phyloP scores from a whole-genome alignment of 2,113 vertebrate species.

The Stigmatopora argus region DNA sequence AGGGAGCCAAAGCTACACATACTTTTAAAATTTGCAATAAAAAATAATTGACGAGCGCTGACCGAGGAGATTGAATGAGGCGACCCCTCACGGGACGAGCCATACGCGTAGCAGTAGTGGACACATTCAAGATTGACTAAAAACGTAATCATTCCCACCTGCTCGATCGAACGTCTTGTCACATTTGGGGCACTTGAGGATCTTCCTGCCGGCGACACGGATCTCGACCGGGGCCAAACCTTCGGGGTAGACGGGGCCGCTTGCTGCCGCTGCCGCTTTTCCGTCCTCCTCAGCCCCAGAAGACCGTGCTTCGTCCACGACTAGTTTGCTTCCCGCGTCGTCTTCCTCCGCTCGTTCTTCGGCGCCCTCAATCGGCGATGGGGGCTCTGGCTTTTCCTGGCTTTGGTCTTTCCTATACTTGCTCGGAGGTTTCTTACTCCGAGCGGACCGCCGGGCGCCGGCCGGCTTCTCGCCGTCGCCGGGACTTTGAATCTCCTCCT shows the following conservation, averaged over 20 bases:
- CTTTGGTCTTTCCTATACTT: conserved; percentile 71
- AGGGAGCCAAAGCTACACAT: too few relatives aligned
- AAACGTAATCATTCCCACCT: conserved; percentile 71
- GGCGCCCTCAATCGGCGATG: conserved; percentile 2
- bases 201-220: conserved; percentile 83
- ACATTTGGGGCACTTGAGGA: conserved; percentile 89
- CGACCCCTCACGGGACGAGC: too few relatives aligned
- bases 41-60: too few relatives aligned
- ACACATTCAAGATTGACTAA: too few relatives aligned
- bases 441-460: conserved; percentile 69
- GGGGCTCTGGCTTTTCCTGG: conserved; percentile 7
- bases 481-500: conserved; percentile 67
- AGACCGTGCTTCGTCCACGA: conserved; percentile 40
- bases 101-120: too few relatives aligned
- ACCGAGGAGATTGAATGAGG: too few relatives aligned
- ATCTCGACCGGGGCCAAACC: conserved; percentile 83
- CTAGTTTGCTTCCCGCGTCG: conserved; percentile 1
- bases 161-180: conserved; percentile 93
- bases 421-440: conserved; percentile 76
- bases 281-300: conserved; percentile 55
- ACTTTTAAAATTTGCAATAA: too few relatives aligned
- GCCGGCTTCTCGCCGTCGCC: conserved; percentile 41
- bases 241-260: conserved; percentile 69
- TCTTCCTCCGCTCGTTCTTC: conserved; percentile 18
- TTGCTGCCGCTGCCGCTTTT: conserved; percentile 13